Percentiles rank a stretch among this genome's conserved stretches.
Evolutionary conservation across 2,888 invertebrate genomes (phyloP).

Genomic region (Patella pellucida): DNA sequence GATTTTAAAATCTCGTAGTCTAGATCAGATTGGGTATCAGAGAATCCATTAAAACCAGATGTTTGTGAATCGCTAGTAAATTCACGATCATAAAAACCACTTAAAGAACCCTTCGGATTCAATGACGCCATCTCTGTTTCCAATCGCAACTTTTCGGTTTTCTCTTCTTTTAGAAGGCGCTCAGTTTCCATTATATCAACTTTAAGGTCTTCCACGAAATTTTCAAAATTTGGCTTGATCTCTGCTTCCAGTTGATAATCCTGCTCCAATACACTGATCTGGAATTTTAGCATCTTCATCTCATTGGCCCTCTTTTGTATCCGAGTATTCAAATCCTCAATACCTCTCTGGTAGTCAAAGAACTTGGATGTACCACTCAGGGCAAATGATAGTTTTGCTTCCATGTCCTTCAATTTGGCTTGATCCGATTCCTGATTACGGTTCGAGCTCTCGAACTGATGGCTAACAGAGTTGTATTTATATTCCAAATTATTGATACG

Average conservation of each 20-base stretch:
- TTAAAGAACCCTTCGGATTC: neutral
- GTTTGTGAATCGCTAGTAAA: neutral
- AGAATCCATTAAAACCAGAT: neutral
- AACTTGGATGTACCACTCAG: constrained; percentile 27
- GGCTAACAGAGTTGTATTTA: constrained; percentile 30
- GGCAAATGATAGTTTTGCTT: constrained; percentile 25
- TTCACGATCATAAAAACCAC: neutral
- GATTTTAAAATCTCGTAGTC: neutral
- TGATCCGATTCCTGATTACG: constrained; percentile 26
- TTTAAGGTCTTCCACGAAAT: constrained; percentile 52
- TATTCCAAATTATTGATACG: constrained; percentile 26
- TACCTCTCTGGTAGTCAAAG: constrained; percentile 15
- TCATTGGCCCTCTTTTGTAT: constrained; percentile 33
- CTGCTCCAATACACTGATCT: constrained; percentile 51
- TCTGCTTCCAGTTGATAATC: constrained; percentile 60
- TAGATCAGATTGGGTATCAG: neutral
- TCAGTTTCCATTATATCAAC: constrained; percentile 41
- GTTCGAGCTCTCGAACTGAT: constrained; percentile 43
- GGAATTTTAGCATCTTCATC: constrained; percentile 54
- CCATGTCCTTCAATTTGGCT: constrained; percentile 23
- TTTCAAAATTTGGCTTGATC: constrained; percentile 58
- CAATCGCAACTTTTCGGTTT: constrained; percentile 22
- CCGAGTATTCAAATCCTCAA: neutral
- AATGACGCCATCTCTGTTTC: constrained; percentile 4
- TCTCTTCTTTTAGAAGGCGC: constrained; percentile 9